phyloP scores from a whole-genome alignment of 35 echinoderm and acorn worm genomes.

The Apostichopus parvimensis region DNA sequence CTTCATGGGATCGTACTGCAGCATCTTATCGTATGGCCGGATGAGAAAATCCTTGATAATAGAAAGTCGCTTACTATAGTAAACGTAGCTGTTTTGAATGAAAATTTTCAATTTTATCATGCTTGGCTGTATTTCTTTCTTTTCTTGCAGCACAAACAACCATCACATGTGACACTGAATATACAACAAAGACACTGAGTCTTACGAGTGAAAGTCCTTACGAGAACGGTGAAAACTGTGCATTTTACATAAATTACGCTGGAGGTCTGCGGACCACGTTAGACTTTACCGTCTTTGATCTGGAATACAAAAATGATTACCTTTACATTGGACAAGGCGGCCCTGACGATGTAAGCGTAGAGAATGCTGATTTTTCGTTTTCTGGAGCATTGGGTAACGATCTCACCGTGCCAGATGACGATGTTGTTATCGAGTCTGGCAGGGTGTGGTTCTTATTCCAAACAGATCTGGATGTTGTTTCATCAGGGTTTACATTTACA shows the following conservation, averaged over 20 bases:
- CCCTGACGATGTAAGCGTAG: background rate
- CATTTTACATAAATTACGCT: constrained; percentile 25
- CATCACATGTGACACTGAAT: constrained; percentile 17
- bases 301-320: constrained; percentile 47
- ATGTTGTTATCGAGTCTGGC: constrained; percentile 30
- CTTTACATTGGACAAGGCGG: constrained; percentile 43
- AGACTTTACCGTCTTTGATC: constrained; percentile 31
- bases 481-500: background rate
- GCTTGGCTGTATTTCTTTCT: background rate
- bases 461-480: background rate
- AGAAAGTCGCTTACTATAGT: too few species aligned
- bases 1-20: too few species aligned
- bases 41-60: too few species aligned
- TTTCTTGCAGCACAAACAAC: background rate
- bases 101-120: background rate
- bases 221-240: background rate
- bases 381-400: background rate
- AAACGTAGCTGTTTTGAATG: too few species aligned
- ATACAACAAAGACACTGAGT: background rate
- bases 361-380: constrained; percentile 26
- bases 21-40: too few species aligned
- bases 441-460: constrained; percentile 34
- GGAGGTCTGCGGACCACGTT: constrained; percentile 13
- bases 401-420: background rate
- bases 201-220: constrained; percentile 20